Percentiles rank a stretch among this genome's conserved stretches.
Conservation (phyloP, 2,888 invertebrate species). For the Sarcophaga subvicina region DNA sequence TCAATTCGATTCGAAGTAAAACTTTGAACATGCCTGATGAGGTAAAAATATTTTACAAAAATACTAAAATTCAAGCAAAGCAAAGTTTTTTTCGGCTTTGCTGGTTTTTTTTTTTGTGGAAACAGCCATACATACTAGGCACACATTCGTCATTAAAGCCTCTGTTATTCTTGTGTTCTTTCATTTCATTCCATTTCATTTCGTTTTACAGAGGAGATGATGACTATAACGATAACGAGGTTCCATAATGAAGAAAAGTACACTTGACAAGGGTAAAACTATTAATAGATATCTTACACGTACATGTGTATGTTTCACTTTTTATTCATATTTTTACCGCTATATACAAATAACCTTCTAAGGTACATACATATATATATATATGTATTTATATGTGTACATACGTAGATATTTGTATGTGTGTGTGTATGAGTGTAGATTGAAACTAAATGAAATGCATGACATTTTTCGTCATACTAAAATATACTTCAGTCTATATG, state of each 20-base stretch:
- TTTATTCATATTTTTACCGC: conserved; percentile 51
- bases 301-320: conserved; percentile 2
- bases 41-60: too few species aligned
- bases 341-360: conserved; percentile 42
- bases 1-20: too few species aligned
- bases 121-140: too few species aligned
- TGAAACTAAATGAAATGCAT: too few species aligned
- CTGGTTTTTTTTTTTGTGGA: too few species aligned
- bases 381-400: not conserved
- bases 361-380: conserved; percentile 8
- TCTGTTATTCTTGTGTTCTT: not conserved
- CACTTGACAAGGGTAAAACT: conserved; percentile 43
- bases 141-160: not conserved
- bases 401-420: not conserved
- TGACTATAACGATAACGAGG: not conserved
- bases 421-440: not conserved
- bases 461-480: too few species aligned
- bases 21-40: too few species aligned
- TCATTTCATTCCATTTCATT: not conserved
- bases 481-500: too few species aligned
- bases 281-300: conserved; percentile 42
- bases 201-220: not conserved
- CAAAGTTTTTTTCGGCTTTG: too few species aligned
- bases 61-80: too few species aligned
- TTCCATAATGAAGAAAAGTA: not conserved